These are phyloP conservation scores for Netelia fuscicornis DNA, from an alignment of 2,888 invertebrate genomes.

Conservation along the genomic window DNA sequence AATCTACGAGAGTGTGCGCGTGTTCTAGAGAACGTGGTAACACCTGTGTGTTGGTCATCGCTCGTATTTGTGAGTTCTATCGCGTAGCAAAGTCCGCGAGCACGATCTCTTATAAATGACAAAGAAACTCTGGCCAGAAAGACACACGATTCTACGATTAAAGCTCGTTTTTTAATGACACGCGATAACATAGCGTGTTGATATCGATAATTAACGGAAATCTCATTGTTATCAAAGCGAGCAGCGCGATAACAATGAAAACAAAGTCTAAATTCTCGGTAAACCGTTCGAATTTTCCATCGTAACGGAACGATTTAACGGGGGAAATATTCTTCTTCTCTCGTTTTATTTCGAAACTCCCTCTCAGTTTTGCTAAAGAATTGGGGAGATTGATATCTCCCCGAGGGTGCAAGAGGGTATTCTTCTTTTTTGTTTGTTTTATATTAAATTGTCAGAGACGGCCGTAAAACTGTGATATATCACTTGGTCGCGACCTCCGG, in stretches of 20 bases:
- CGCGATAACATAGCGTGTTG: background rate
- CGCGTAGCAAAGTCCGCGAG: background rate
- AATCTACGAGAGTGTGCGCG: conserved; percentile 19
- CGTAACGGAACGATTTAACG: background rate
- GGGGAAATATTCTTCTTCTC: conserved; percentile 1
- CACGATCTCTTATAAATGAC: conserved; percentile 7
- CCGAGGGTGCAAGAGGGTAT: conserved; percentile 63
- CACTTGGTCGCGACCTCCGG: conserved; percentile 35
- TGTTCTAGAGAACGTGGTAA: conserved; percentile 43
- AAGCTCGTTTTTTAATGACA: too few species aligned
- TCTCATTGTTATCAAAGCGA: too few species aligned
- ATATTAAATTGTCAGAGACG: too few species aligned
- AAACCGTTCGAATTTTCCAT: conserved; percentile 58
- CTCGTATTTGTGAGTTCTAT: background rate
- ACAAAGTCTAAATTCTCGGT: conserved; percentile 44
- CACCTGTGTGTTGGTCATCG: conserved; percentile 33
- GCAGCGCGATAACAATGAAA: conserved; percentile 27
- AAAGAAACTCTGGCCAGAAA: background rate
- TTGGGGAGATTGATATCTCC: conserved; percentile 31
- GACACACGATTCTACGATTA: background rate
- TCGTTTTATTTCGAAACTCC: conserved; percentile 56
- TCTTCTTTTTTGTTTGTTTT: conserved; percentile 8
- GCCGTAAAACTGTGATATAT: background rate
- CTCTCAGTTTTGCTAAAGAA: conserved; percentile 22
- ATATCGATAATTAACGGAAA: too few species aligned